Percentiles rank a stretch among this genome's conserved stretches.
Conservation (phyloP, 2,113 vertebrate species). For the Oreochromis aureus region DNA sequence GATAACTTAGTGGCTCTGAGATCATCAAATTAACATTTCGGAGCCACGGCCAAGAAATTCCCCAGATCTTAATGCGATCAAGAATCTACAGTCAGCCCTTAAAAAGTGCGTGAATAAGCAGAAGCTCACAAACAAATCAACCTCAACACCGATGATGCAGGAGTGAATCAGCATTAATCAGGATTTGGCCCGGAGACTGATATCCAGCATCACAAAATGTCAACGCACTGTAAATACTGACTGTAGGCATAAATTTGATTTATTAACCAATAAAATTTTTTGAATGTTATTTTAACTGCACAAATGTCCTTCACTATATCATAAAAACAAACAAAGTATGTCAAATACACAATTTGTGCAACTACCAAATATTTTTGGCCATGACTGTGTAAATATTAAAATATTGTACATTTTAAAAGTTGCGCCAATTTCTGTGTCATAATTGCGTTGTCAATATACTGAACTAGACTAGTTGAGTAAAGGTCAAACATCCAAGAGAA, state of each 20-base stretch:
- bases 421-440: rapidly evolving
- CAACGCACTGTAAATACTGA: background rate
- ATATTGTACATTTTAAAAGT: background rate
- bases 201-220: background rate
- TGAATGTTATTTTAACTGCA: background rate
- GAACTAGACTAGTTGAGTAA: background rate
- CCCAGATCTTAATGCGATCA: background rate
- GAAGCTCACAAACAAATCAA: background rate
- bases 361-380: background rate
- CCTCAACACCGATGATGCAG: background rate
- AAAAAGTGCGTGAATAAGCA: background rate
- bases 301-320: background rate
- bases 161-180: background rate
- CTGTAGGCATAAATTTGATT: background rate
- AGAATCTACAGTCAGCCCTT: background rate
- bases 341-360: background rate
- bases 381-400: background rate
- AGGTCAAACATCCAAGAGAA: background rate
- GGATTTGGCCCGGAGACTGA: background rate
- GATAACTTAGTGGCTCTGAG: background rate
- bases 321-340: background rate
- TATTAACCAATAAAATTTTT: background rate
- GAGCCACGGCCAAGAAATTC: background rate
- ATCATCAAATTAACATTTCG: background rate
- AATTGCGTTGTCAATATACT: background rate